phyloP scores from a whole-genome alignment of 2,888 invertebrate genomes.

The Tachina grossa region DNA sequence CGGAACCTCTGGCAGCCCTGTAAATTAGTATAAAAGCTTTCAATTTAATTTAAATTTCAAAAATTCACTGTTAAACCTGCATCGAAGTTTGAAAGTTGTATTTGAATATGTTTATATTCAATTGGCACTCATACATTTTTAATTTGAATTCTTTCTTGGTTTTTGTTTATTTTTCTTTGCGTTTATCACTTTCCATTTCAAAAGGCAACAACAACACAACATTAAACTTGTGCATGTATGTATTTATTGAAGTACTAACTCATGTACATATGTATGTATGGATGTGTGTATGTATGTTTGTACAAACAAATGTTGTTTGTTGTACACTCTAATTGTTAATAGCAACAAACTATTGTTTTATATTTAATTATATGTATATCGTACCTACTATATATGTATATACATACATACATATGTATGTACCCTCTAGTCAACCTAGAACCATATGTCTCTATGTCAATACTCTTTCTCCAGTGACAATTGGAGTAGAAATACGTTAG shows the following conservation, averaged over 20 bases:
- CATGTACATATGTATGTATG: background rate
- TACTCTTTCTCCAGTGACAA: too few species aligned
- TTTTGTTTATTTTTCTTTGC: background rate
- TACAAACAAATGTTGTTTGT: background rate
- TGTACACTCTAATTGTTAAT: background rate
- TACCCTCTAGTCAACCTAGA: too few species aligned
- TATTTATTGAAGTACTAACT: background rate
- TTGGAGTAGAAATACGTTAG: too few species aligned
- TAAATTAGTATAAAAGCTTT: slow-evolving; percentile 23
- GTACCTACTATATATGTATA: too few species aligned
- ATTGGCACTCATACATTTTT: slow-evolving; percentile 49
- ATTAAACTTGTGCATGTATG: background rate
- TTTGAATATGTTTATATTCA: background rate
- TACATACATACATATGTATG: background rate
- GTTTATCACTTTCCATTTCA: slow-evolving; percentile 64
- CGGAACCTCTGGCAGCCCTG: too few species aligned
- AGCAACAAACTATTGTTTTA: too few species aligned
- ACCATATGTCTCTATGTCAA: too few species aligned
- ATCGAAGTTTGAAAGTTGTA: background rate
- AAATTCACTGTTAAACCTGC: background rate
- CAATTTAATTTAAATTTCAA: slow-evolving; percentile 29
- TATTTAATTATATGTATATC: too few species aligned
- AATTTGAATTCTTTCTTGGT: slow-evolving; percentile 24
- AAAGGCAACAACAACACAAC: slow-evolving; percentile 46
- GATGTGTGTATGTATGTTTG: too few species aligned